phyloP scores from a whole-genome alignment of 64 coral and sea anemone species.

The Porites lutea region DNA sequence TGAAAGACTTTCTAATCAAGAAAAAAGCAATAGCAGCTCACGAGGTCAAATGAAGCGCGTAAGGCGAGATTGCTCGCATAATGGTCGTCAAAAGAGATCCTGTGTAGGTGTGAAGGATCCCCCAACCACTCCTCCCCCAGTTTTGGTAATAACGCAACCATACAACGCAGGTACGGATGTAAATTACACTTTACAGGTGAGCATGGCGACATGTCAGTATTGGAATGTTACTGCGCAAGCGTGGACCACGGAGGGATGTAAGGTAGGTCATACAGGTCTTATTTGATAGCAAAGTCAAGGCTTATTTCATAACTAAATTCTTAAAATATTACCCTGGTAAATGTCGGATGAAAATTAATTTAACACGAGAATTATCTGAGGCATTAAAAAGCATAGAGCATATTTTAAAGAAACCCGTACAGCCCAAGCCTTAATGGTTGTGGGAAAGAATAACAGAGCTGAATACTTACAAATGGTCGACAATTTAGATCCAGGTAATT shows the following conservation, averaged over 20 bases:
- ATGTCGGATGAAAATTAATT: too few relatives aligned
- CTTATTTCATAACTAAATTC: too few relatives aligned
- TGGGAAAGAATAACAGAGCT: too few relatives aligned
- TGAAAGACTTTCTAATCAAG: not conserved
- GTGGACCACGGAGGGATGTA: slow-evolving; percentile 88
- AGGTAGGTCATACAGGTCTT: slow-evolving; percentile 20
- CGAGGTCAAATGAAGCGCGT: slow-evolving; percentile 35
- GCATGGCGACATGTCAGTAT: slow-evolving; percentile 82
- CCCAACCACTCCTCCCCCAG: slow-evolving; percentile 79
- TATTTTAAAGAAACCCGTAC: too few relatives aligned
- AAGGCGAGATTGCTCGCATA: slow-evolving; percentile 60
- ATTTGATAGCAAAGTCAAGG: too few relatives aligned
- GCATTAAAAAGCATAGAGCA: too few relatives aligned
- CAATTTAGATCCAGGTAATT: too few relatives aligned
- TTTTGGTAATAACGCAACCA: slow-evolving; percentile 10
- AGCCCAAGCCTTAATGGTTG: too few relatives aligned
- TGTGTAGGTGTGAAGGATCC: slow-evolving; percentile 95
- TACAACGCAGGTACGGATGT: slow-evolving; percentile 74
- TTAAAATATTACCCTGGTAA: too few relatives aligned
- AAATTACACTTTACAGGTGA: slow-evolving; percentile 83
- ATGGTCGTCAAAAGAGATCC: slow-evolving; percentile 76
- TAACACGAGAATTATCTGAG: too few relatives aligned
- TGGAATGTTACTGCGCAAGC: slow-evolving; percentile 69
- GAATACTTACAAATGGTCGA: too few relatives aligned
- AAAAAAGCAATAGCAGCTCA: not conserved